Base-by-base conservation (phyloP, 23 tunicate species). In the Clavelina lepadiformis region DNA sequence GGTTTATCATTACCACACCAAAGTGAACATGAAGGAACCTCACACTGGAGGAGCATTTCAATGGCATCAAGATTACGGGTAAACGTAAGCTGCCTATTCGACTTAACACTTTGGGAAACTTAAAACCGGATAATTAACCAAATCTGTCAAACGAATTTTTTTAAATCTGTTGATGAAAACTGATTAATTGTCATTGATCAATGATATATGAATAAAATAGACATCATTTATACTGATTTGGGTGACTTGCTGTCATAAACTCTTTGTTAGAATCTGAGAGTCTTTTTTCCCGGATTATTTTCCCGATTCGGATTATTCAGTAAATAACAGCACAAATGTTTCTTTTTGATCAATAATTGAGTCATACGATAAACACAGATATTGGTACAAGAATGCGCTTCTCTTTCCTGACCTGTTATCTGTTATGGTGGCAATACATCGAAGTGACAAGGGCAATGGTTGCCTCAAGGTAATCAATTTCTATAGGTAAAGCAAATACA, bases 31-130 rank as follows among this genome's bases (percentile, higher is more conserved):
- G 72, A 80, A 80, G 37, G 78, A 80, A 52, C 59, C 77, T 5
- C 36, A 36, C 19, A 71, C 77, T 37, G 86, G 72, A 23, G 86
- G 86, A 20, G 38, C 67, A 13, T 80, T 80, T 38, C 63, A 61
- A 27, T 80, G 86, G 86, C 86, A 80, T 63, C 86, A 80, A 53
- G 86, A 80, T 71, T 80, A 80, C 25, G 86, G 86, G 86, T 80
- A 50, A 60, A 1, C n/a, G n/a, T n/a, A n/a, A n/a, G n/a, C n/a
- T n/a, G n/a, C n/a, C 32, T 0, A 22, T 21, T 15, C 15, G 25
- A 0, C 0, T 55, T n/a, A n/a, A n/a, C n/a, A n/a, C n/a, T n/a
- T n/a, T n/a, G n/a, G n/a, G n/a, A n/a, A n/a, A n/a, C n/a, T n/a
- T n/a, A n/a, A n/a, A n/a, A n/a, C n/a, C n/a, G n/a, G n/a, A n/a